Evolutionary conservation across 2,888 invertebrate species (phyloP).

Genomic region (Stictocephala bisonia): DNA sequence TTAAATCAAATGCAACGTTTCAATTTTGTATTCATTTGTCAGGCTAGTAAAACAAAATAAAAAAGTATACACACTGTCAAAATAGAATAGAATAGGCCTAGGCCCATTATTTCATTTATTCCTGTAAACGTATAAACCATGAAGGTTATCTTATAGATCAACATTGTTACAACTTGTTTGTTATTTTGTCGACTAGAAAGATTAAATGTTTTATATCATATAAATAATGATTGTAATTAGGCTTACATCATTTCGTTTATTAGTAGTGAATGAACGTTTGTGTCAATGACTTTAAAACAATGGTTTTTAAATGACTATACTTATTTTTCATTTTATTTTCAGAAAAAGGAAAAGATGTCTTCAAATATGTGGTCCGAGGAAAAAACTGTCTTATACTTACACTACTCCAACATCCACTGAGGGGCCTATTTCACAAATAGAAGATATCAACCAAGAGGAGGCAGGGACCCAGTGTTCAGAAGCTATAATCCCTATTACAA

Average conservation of each 20-base stretch:
- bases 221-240: conserved; percentile 10
- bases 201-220: conserved; percentile 2
- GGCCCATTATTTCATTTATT: conserved; percentile 11
- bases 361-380: neutral
- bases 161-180: conserved; percentile 3
- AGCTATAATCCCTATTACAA: conserved; percentile 10
- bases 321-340: neutral
- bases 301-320: neutral
- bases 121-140: neutral
- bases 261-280: conserved; percentile 8
- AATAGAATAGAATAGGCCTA: conserved; percentile 13
- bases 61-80: too few species aligned
- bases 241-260: neutral
- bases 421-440: conserved; percentile 6
- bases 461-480: neutral
- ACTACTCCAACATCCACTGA: conserved; percentile 8
- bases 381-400: conserved; percentile 9
- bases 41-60: conserved; percentile 6
- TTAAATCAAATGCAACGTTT: neutral
- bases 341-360: neutral
- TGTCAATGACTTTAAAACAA: conserved; percentile 8
- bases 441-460: conserved; percentile 13
- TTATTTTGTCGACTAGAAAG: conserved; percentile 14
- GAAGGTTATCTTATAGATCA: conserved; percentile 10
- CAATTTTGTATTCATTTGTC: neutral